Evolutionary conservation across 1,140 invertebrate genomes (phyloP).

Genomic region (Chrysopa pallens): DNA sequence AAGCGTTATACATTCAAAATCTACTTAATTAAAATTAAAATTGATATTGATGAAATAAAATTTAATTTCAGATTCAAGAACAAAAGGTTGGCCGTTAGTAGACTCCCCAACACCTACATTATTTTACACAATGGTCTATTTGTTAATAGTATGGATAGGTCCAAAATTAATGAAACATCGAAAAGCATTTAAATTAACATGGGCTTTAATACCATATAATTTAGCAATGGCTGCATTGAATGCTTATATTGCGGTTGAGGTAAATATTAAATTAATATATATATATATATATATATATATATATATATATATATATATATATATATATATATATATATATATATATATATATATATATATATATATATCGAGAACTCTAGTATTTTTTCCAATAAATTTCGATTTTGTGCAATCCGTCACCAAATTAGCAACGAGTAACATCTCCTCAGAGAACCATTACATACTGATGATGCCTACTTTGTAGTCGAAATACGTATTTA

Average conservation of each 20-base stretch:
- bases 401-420: no score
- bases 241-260: slow-evolving; percentile 64
- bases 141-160: slow-evolving; percentile 61
- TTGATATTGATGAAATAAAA: not conserved
- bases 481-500: no score
- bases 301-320: no score
- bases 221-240: slow-evolving; percentile 68
- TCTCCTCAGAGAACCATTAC: no score
- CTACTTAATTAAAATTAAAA: not conserved
- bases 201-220: slow-evolving; percentile 71
- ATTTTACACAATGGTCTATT: slow-evolving; percentile 54
- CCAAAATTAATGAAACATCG: slow-evolving; percentile 69
- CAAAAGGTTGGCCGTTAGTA: slow-evolving; percentile 73
- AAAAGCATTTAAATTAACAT: slow-evolving; percentile 59
- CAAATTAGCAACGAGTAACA: no score
- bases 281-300: no score
- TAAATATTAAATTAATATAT: no score
- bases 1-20: slow-evolving; percentile 10
- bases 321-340: no score
- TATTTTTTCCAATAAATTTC: no score
- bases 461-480: no score
- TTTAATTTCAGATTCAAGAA: slow-evolving; percentile 47
- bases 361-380: no score
- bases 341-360: no score
- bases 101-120: slow-evolving; percentile 64